Evolutionary conservation across 30 jellyfish, hydroid and myxozoan species (phyloP), one percentile per base, ranked within the genome.

Genomic region (Sanderia malayensis): DNA sequence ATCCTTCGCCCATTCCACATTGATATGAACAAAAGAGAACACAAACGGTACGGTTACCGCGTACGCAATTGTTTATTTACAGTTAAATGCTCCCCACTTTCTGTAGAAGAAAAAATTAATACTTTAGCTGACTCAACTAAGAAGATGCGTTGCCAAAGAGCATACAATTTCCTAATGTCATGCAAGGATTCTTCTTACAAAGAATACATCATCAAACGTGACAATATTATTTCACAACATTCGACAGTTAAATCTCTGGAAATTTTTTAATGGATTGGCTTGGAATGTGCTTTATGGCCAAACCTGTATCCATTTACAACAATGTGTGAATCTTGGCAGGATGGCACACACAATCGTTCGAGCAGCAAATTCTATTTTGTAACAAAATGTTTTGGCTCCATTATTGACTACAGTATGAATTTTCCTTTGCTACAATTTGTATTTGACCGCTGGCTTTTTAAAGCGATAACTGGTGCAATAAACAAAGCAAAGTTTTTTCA

Each of bases 391-490:
- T 34, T 67, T 31, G 7, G 37, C 7, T 30, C 72, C 11, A 20
- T 76, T 10, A 30, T 61, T 31, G 88, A 62, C 53, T 59, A 76
- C 44, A 25, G 82, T 21, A n/a, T 76, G 58, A 23, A 64, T 11
- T 79, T 31, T 45, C 70, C 65, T 31, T 4, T 66, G 33, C 49
- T 76, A 0, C 80, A 76, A 32, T 76, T 76, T 37, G 18, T 1
- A 2, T 76, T 58, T 67, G 84, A 79, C 37, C n/a, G 79, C 4
- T 63, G 85, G 83, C 22, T 65, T 20, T 79, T 2, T 49, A 79
- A 77, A 18, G 37, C 91, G 23, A 67, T 63, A 1, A 59, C 73
- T 46, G 80, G 71, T 27, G 93, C 93, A n/a, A 28, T 81, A 2
- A 30, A 68, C 13, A 26, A 68, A 0, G 86, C 89, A 10, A 0